Base-by-base conservation (phyloP, 2,888 invertebrate species). In the Habroteleia sp. region DNA sequence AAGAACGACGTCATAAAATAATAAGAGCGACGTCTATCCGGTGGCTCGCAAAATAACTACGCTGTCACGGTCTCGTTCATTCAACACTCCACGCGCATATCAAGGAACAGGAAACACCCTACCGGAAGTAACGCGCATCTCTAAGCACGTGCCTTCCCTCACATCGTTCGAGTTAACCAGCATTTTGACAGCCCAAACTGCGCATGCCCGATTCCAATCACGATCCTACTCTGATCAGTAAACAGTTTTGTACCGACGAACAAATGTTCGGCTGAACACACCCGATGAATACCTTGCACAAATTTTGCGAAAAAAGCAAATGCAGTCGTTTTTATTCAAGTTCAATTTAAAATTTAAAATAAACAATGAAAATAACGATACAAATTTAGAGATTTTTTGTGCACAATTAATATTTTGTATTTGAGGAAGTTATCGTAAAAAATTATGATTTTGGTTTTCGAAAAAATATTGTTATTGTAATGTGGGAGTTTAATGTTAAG, bases 71-170 rank as follows among this genome's bases (percentile, higher is more conserved):
- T 63, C 72, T 56, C 50, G 72, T 72, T 71, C 69, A 62, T 54
- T 60, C 63, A 58, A 50, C 63, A 65, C 56, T 41, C 56, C 56
- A 16, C 58, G 29, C 72, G 72, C 63, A 58, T 65, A 72, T 58
- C 48, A n/a, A 63, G 71, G 52, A 62, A 54, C 66, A 48, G 66
- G 71, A 35, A 66, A 62, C 66, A 37, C 33, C 52, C 44, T 20
- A 58, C 56, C 72, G 72, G 72, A 72, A 72, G 63, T 58, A 48
- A 17, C 56, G 72, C 63, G 63, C 72, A 65, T 72, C 58, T 72
- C 63, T 29, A 37, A 65, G 63, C 72, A 65, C 72, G 72, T 65
- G 72, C 56, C 41, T 72, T 35, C 46, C 56, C 52, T 33, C 33
- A 23, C 50, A n/a, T 58, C 42, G 29, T 25, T 44, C 42, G 16